These are phyloP conservation scores for Adelognathus sp. DNA, from an alignment of 2,888 invertebrate species.

Conservation along the genomic window DNA sequence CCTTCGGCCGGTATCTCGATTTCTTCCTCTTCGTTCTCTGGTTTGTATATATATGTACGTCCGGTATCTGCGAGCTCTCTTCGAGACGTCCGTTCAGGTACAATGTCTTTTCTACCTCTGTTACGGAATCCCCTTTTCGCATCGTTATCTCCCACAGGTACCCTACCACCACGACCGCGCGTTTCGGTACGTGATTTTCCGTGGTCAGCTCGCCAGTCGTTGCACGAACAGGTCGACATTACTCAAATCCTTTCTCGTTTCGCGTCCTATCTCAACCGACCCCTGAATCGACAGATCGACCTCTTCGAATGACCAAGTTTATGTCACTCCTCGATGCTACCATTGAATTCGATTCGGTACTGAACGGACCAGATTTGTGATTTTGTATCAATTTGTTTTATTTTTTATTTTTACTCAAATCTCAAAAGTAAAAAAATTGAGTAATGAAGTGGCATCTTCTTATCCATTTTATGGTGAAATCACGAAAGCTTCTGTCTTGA, in stretches of 20 bases:
- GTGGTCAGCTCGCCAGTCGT: conserved; percentile 58
- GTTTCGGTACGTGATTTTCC: conserved; percentile 62
- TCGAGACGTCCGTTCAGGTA: not conserved
- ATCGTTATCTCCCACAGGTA: too few relatives aligned
- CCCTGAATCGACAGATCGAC: not conserved
- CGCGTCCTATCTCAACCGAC: not conserved
- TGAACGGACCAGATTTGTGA: not conserved
- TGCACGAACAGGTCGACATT: conserved; percentile 25
- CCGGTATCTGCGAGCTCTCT: conserved; percentile 15
- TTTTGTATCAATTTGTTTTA: not conserved
- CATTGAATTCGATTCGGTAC: conserved; percentile 3
- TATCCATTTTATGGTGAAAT: not conserved
- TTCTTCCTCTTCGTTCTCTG: conserved; percentile 16
- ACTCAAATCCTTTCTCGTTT: conserved; percentile 49
- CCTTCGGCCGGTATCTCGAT: conserved; percentile 20
- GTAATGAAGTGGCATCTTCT: too few relatives aligned
- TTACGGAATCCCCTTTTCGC: conserved; percentile 22
- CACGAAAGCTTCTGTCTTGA: not conserved
- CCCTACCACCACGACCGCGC: not conserved
- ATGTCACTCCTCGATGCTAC: not conserved
- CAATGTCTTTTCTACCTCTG: conserved; percentile 13
- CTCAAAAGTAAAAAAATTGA: not conserved
- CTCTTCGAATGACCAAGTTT: conserved; percentile 28
- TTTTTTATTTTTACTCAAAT: not conserved
- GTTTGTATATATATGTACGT: conserved; percentile 6